Evolutionary conservation across 2,113 vertebrate genomes (phyloP).

Genomic region (Procavia capensis): DNA sequence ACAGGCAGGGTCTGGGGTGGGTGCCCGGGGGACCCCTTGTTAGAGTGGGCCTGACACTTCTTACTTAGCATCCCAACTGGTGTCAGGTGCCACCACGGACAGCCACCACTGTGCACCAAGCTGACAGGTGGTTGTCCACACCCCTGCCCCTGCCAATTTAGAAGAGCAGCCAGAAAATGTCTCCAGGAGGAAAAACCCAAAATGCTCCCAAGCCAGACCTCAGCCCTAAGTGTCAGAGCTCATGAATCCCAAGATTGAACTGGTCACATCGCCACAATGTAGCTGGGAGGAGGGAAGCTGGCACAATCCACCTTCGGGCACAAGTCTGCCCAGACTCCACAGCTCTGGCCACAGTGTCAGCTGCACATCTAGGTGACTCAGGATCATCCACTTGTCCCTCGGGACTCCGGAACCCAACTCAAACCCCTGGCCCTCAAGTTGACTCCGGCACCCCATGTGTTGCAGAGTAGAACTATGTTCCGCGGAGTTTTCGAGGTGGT

Average conservation of each 20-base stretch:
- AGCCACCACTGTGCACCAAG: no score
- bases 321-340: background rate
- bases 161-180: background rate
- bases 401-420: no score
- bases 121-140: background rate
- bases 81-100: no score
- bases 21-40: background rate
- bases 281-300: background rate
- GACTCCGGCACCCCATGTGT: background rate
- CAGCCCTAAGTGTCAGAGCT: background rate
- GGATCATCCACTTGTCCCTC: background rate
- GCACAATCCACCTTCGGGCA: fast-evolving
- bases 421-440: no score
- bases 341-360: background rate
- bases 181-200: background rate
- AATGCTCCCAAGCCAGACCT: background rate
- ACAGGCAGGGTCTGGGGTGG: background rate
- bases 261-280: background rate
- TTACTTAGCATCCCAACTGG: background rate
- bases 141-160: background rate
- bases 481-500: background rate
- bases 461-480: background rate
- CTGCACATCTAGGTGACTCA: background rate
- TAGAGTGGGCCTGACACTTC: background rate
- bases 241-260: background rate